phyloP scores from a whole-genome alignment of 92 coral and sea anemone genomes.

The Metridium senile region DNA sequence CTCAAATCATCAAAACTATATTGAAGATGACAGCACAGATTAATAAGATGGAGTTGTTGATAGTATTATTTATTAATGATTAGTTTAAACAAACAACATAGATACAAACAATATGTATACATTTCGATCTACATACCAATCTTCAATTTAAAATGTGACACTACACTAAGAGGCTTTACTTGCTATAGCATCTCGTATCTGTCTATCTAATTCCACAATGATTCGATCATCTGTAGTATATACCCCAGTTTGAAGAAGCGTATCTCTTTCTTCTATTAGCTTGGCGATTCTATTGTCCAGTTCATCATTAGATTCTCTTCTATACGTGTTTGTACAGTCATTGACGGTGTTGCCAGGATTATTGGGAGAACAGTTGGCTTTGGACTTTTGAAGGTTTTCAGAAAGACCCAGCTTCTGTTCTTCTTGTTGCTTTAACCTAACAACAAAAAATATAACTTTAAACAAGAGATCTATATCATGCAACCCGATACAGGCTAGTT shows the following conservation, averaged over 20 bases:
- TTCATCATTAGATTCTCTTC: conserved; percentile 67
- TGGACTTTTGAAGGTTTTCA: conserved; percentile 23
- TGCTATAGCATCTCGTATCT: conserved; percentile 92
- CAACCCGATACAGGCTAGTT: not conserved
- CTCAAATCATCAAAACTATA: no score
- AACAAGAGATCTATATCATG: not conserved
- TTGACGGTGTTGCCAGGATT: conserved; percentile 21
- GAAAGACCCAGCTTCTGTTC: conserved; percentile 53
- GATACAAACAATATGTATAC: not conserved
- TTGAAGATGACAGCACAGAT: no score
- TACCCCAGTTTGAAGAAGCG: conserved; percentile 91
- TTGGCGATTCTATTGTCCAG: conserved; percentile 85
- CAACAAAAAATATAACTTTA: not conserved
- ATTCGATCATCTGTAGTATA: conserved; percentile 95
- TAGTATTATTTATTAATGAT: no score
- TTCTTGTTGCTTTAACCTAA: conserved; percentile 79
- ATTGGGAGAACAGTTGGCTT: conserved; percentile 19
- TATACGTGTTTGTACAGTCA: conserved; percentile 10
- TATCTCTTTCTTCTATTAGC: conserved; percentile 95
- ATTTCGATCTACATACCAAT: no score
- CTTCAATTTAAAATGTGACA: no score
- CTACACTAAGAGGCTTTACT: conserved; percentile 47
- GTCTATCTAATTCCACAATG: conserved; percentile 91
- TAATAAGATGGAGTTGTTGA: no score
- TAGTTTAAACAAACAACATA: not conserved